phyloP scores from a whole-genome alignment of 1,140 invertebrate genomes.

The Lethrus apterus region DNA sequence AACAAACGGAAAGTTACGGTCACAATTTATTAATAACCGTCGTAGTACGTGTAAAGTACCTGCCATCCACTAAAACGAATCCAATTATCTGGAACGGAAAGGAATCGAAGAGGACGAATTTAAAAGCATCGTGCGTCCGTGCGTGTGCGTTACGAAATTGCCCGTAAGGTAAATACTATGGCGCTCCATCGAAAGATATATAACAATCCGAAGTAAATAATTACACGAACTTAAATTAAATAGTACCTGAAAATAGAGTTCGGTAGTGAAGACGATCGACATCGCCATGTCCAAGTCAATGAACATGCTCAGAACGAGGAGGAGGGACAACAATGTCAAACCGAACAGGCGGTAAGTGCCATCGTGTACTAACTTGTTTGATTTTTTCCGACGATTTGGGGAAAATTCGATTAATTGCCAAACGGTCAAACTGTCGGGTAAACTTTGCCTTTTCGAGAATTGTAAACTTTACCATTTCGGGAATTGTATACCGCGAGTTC shows the following conservation, averaged over 20 bases:
- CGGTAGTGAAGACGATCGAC: background rate
- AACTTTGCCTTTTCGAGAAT: background rate
- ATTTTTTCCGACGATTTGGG: background rate
- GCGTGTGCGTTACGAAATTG: no score
- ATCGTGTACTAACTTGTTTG: background rate
- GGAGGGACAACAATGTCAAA: slow-evolving; percentile 58
- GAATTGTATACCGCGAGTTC: background rate
- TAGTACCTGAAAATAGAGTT: slow-evolving; percentile 8
- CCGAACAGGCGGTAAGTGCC: slow-evolving; percentile 51
- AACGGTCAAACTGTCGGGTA: background rate
- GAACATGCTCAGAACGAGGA: slow-evolving; percentile 54
- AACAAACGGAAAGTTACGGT: no score
- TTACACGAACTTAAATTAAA: no score
- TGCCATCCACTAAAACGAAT: no score
- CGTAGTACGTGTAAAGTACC: no score
- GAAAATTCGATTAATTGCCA: background rate
- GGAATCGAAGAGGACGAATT: no score
- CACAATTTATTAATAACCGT: no score
- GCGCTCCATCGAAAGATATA: no score
- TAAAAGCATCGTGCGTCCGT: no score
- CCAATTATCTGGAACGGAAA: no score
- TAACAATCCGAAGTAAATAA: no score
- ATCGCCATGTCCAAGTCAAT: slow-evolving; percentile 27
- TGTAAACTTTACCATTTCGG: background rate
- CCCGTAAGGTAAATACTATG: no score